A percentile compares a stretch with the other conserved stretches of the same genome.
Conservation (phyloP, 2,797 vertebrate species). For the Pangasius krempfi region DNA sequence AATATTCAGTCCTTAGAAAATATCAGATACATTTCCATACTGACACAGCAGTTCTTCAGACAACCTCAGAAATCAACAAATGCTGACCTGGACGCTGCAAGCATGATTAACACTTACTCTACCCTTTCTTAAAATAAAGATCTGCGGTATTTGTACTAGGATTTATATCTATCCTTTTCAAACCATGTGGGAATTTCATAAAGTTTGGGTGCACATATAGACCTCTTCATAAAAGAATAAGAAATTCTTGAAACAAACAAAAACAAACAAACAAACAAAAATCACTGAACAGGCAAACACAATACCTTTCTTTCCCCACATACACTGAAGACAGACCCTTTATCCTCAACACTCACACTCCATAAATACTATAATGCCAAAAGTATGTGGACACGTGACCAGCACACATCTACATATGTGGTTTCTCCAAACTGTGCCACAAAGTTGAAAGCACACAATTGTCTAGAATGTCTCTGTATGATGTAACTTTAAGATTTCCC, state of each 20-base stretch:
- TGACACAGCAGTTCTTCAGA: background rate
- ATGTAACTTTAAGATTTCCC: background rate
- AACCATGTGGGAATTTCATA: background rate
- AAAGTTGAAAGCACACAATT: background rate
- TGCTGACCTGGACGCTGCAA: background rate
- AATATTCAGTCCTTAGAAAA: slow-evolving; percentile 4
- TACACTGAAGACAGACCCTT: background rate
- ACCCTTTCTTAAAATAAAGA: slow-evolving; percentile 11
- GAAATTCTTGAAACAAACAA: background rate
- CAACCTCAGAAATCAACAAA: background rate
- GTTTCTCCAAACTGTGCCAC: background rate
- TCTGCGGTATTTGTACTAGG: background rate
- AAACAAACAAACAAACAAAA: background rate
- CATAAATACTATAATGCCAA: background rate
- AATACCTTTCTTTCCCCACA: background rate
- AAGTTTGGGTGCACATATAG: background rate
- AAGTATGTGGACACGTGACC: background rate
- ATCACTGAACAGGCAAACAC: background rate
- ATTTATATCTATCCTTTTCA: background rate
- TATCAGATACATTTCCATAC: background rate
- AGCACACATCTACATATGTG: background rate
- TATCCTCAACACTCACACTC: background rate
- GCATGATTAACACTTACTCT: background rate
- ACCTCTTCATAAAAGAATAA: background rate
- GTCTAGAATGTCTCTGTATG: background rate